Conservation (phyloP, 2,888 invertebrate species). For the Pollenia labialis region DNA sequence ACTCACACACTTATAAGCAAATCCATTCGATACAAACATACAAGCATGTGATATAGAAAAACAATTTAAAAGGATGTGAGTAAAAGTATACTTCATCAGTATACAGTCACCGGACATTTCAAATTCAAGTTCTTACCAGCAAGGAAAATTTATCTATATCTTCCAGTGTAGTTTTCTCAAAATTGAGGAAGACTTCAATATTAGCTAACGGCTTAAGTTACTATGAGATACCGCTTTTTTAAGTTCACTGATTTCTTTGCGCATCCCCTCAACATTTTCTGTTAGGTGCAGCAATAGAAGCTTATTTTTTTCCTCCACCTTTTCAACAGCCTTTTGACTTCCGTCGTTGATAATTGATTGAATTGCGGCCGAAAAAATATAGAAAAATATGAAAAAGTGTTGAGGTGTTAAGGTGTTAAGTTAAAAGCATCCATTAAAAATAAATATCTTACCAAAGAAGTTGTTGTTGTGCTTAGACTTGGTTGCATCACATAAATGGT, state of each 20-base stretch:
- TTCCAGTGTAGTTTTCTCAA: constrained; percentile 56
- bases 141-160: constrained; percentile 46
- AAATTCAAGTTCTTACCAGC: no score
- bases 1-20: constrained; percentile 7
- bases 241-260: constrained; percentile 58
- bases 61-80: background rate
- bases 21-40: background rate
- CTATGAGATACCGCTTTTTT: constrained; percentile 60
- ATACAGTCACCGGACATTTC: no score
- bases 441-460: constrained; percentile 61
- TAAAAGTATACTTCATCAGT: background rate
- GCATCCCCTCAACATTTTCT: constrained; percentile 64
- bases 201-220: constrained; percentile 52
- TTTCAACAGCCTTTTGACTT: constrained; percentile 61
- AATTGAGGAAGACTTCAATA: constrained; percentile 54
- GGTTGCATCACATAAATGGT: constrained; percentile 60
- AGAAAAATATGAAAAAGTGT: constrained; percentile 45
- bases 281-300: constrained; percentile 62
- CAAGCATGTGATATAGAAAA: background rate
- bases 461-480: constrained; percentile 62
- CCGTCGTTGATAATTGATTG: constrained; percentile 59
- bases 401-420: background rate
- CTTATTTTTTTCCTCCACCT: constrained; percentile 60
- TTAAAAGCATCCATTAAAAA: constrained; percentile 54
- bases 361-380: constrained; percentile 53